Conservation (phyloP, 2,888 invertebrate species). For the Caenorhabditis angaria region DNA sequence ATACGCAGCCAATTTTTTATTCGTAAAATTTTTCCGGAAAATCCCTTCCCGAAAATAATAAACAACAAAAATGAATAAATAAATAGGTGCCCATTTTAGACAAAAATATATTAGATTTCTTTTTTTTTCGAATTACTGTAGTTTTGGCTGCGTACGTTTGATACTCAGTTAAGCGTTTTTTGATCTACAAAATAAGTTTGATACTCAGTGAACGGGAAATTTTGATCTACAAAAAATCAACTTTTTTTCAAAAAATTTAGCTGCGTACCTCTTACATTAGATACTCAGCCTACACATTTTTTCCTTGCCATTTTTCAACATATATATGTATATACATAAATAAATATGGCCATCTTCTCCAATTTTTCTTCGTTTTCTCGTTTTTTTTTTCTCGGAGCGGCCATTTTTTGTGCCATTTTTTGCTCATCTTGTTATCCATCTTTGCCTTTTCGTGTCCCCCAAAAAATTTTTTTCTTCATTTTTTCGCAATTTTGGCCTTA, state of each 20-base stretch:
- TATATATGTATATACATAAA: neutral
- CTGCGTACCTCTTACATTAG: neutral
- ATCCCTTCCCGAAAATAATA: no score
- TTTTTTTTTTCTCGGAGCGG: slow-evolving; percentile 27
- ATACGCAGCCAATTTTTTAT: no score
- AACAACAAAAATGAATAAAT: no score
- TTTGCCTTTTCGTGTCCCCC: slow-evolving; percentile 35
- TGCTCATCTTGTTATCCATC: slow-evolving; percentile 39
- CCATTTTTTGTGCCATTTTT: slow-evolving; percentile 24
- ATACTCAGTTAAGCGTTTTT: neutral
- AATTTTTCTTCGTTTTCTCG: slow-evolving; percentile 8
- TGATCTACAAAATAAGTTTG: neutral
- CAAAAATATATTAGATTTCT: neutral
- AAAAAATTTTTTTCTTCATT: neutral
- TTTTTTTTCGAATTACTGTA: neutral
- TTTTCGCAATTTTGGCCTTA: no score
- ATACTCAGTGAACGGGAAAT: no score
- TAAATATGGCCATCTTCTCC: slow-evolving; percentile 10
- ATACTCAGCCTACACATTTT: neutral
- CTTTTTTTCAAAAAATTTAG: neutral
- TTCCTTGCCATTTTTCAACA: neutral
- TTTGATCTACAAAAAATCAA: neutral
- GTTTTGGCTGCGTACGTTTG: neutral
- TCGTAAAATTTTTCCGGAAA: no score
- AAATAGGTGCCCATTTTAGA: neutral